Conservation (phyloP, 2,113 vertebrate species). For the Hypanus sabinus region DNA sequence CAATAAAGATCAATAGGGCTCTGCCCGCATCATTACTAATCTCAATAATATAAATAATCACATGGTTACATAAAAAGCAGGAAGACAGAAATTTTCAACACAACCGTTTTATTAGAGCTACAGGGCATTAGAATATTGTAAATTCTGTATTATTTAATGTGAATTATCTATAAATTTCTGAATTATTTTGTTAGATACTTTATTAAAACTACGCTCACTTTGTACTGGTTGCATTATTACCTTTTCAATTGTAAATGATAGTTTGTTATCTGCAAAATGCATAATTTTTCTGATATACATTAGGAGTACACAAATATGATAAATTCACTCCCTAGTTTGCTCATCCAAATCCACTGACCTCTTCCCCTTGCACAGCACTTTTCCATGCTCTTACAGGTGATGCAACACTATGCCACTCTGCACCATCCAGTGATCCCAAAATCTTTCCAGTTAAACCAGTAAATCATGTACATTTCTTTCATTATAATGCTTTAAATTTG, state of each 20-base stretch:
- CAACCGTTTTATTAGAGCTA: background rate
- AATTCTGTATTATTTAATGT: background rate
- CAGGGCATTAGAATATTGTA: background rate
- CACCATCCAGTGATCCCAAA: no score
- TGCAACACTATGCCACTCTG: no score
- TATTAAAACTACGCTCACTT: background rate
- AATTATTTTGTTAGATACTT: background rate
- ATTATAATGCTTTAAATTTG: no score
- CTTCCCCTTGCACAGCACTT: no score
- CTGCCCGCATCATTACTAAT: background rate
- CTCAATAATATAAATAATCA: background rate
- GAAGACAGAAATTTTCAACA: background rate
- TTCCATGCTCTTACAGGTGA: no score
- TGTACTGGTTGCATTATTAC: background rate
- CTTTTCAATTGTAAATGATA: background rate
- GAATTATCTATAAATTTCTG: background rate
- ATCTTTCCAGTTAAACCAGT: no score
- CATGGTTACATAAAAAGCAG: background rate
- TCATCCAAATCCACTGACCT: no score
- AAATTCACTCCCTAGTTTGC: no score
- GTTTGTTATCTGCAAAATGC: background rate
- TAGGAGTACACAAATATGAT: no score
- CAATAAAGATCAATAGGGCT: background rate
- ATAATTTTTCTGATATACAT: background rate
- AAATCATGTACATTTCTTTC: no score